Evolutionary conservation across 2,797 vertebrate genomes (phyloP).

Genomic region (Etheostoma perlongum): DNA sequence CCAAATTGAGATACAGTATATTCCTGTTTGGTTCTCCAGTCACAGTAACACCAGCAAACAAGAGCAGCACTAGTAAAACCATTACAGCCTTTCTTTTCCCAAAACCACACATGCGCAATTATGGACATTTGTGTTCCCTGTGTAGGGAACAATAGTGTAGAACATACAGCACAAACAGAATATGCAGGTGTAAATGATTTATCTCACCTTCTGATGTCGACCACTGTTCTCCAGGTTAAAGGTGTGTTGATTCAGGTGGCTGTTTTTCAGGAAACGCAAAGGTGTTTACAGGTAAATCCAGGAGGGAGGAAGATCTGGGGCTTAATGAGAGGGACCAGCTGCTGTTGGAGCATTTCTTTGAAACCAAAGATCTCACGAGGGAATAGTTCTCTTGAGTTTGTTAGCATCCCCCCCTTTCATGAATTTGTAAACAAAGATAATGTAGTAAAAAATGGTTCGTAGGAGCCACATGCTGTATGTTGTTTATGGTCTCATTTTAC

Average conservation of each 20-base stretch:
- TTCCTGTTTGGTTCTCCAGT: not conserved
- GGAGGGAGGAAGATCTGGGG: slow-evolving; percentile 13
- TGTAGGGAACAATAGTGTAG: not conserved
- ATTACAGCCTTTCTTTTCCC: not conserved
- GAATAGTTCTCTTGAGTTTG: slow-evolving; percentile 2
- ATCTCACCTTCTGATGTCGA: slow-evolving; percentile 28
- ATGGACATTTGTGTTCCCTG: not conserved
- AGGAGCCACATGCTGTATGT: too few relatives aligned
- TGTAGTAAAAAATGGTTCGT: not conserved
- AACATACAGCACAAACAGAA: not conserved
- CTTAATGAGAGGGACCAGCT: slow-evolving; percentile 54
- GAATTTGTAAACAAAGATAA: not conserved
- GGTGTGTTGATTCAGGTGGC: slow-evolving; percentile 4
- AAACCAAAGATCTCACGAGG: slow-evolving; percentile 20
- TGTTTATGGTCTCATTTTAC: too few relatives aligned
- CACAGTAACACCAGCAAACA: slow-evolving; percentile 11
- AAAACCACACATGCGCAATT: not conserved
- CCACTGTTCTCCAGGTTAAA: slow-evolving; percentile 33
- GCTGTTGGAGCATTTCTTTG: slow-evolving; percentile 16
- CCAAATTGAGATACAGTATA: slow-evolving; percentile 27
- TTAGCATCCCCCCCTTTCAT: not conserved
- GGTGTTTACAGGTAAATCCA: slow-evolving; percentile 31
- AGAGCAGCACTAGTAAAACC: not conserved
- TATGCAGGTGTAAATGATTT: not conserved
- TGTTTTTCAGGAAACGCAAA: slow-evolving; percentile 41